These are phyloP conservation scores for Bos javanicus DNA, from an alignment of 2,113 vertebrate genomes.

Conservation along the genomic window DNA sequence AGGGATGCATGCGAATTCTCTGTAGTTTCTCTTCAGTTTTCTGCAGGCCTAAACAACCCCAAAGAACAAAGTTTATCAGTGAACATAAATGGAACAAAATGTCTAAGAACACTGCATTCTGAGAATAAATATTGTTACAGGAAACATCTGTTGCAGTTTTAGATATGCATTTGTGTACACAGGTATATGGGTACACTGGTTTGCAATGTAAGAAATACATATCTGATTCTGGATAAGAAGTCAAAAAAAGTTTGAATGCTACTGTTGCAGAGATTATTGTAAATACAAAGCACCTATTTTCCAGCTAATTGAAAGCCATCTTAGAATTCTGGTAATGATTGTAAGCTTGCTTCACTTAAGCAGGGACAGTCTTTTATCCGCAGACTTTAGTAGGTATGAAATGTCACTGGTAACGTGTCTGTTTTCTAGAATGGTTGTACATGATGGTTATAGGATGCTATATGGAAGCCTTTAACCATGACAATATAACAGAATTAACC, in stretches of 20 bases:
- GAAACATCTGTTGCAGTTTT: neutral
- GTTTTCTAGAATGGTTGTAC: neutral
- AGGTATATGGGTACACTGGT: neutral
- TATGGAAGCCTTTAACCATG: neutral
- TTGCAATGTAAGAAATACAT: neutral
- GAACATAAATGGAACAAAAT: neutral
- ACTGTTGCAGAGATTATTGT: neutral
- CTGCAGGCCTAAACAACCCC: neutral
- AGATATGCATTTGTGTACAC: fast-evolving
- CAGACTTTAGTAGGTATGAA: neutral
- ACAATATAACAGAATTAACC: neutral
- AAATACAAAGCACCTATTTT: neutral
- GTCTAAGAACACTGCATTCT: neutral
- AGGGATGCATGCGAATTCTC: neutral
- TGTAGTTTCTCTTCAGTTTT: neutral
- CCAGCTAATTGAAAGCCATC: neutral
- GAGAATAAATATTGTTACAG: neutral
- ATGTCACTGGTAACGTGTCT: neutral
- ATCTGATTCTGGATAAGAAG: neutral
- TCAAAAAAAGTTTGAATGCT: neutral
- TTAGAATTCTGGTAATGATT: neutral
- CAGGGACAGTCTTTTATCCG: neutral
- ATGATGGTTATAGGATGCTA: neutral
- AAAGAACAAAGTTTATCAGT: neutral
- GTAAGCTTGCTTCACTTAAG: neutral